These are phyloP conservation scores for Matsumurasca onukii DNA, from an alignment of 1,140 invertebrate species.

Conservation along the genomic window DNA sequence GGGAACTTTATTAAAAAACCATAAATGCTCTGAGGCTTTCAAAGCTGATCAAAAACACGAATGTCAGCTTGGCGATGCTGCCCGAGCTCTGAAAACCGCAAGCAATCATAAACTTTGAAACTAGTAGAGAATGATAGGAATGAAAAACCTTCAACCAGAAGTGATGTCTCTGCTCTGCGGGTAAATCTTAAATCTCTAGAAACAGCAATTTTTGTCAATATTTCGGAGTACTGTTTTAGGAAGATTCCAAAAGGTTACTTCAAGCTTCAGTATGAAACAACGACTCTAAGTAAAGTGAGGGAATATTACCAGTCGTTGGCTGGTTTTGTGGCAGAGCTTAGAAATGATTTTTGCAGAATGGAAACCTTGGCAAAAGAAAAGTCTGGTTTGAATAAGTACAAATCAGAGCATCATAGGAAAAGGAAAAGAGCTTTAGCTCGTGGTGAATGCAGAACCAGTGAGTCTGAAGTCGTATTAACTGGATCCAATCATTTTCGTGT, in stretches of 20 bases:
- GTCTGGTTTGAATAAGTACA: not conserved
- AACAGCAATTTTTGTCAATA: too few relatives aligned
- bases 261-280: constrained; percentile 2
- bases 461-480: not conserved
- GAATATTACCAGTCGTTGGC: constrained; percentile 5
- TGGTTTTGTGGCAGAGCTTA: not conserved
- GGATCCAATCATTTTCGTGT: constrained; percentile 1
- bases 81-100: not conserved
- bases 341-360: constrained; percentile 6
- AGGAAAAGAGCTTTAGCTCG: constrained; percentile 1
- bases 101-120: not conserved
- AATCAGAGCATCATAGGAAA: constrained; percentile 2
- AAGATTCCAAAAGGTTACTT: constrained; percentile 2
- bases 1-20: not conserved
- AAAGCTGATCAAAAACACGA: not conserved
- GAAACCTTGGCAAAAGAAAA: constrained; percentile 5
- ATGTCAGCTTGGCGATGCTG: not conserved
- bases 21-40: constrained; percentile 1
- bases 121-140: not conserved
- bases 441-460: constrained; percentile 5
- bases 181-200: constrained; percentile 6
- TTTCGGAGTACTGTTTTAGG: too few relatives aligned
- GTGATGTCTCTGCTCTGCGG: constrained; percentile 1
- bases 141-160: constrained; percentile 5
- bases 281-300: not conserved